Base-by-base conservation (phyloP, 2,113 vertebrate species). In the Neopipo cinnamomea region DNA sequence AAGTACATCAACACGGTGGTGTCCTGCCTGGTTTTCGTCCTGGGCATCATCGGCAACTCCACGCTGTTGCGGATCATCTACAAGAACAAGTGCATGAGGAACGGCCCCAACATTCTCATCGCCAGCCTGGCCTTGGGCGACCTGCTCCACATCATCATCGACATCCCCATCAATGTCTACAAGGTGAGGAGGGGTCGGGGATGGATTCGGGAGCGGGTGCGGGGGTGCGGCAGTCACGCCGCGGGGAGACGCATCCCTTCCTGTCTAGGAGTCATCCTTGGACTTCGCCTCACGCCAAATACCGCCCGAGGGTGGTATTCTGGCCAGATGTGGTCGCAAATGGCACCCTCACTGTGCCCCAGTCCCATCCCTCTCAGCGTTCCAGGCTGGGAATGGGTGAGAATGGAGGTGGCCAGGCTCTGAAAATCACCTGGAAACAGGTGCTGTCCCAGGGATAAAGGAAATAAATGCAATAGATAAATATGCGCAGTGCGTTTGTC, bases 81-180 rank as follows among this genome's bases (percentile, higher is more conserved):
- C 89, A 98, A 98, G 91, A 99, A 99, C 98, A 99, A 99, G 97
- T 98, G 98, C 97, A 99, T 99, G 99, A 97, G 99, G 85, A 99
- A 98, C 7, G 98, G 99, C 18, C 98, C 99, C 12, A 99, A 99
- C 88, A 98, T 99, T 88, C 97, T 99, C 77, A 99, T 99, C 41
- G 99, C 98, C 31, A 99, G 98, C 92, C 97, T 99, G 77, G 99
- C 99, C 15, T 90, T 99, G 72, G 99, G 99, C 19, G 99, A 99
- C 93, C 97, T 99, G 39, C 97, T 99, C 8, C 99, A 99, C 92
- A 98, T 99, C 93, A 65, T 99, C 91, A 98, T 99, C 42, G 99
- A 98, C 94, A 98, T 99, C 87, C 99, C 99, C 85, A 98, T 99
- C 97, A 99, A 97, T 25, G 97, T 98, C 28, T 99, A 99, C 97